Evolutionary conservation across 2,888 invertebrate genomes (phyloP).

Genomic region (Sinotaia quadrata): DNA sequence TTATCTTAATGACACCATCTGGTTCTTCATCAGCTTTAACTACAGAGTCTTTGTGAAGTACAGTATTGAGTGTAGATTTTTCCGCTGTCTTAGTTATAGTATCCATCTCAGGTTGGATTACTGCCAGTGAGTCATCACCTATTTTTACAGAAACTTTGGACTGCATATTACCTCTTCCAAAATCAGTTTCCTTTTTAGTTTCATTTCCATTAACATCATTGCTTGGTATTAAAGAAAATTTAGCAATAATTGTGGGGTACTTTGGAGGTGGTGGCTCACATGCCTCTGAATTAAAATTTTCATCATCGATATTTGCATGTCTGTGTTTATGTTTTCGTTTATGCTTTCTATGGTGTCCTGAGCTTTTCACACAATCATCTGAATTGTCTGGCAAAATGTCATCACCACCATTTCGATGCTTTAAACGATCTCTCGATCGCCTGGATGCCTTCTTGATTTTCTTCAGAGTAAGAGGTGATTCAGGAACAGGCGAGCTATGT

Average conservation of each 20-base stretch:
- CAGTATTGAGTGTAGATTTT: no score
- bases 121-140: neutral
- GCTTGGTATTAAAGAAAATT: conserved; percentile 19
- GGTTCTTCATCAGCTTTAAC: no score
- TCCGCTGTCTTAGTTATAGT: neutral
- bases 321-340: conserved; percentile 80
- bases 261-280: conserved; percentile 14
- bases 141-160: neutral
- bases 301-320: conserved; percentile 36
- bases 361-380: conserved; percentile 24
- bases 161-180: conserved; percentile 4
- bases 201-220: conserved; percentile 22
- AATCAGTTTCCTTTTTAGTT: conserved; percentile 7
- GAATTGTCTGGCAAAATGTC: conserved; percentile 22
- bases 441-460: conserved; percentile 83
- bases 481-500: conserved; percentile 24
- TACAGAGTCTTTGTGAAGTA: no score
- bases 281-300: conserved; percentile 23
- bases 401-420: conserved; percentile 29
- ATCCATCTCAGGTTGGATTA: neutral
- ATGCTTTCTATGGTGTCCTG: conserved; percentile 52
- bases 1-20: no score
- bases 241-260: conserved; percentile 22
- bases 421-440: conserved; percentile 81
- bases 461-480: conserved; percentile 38